Evolutionary conservation across 2,113 vertebrate genomes (phyloP).

Genomic region (Mesitornis unicolor): DNA sequence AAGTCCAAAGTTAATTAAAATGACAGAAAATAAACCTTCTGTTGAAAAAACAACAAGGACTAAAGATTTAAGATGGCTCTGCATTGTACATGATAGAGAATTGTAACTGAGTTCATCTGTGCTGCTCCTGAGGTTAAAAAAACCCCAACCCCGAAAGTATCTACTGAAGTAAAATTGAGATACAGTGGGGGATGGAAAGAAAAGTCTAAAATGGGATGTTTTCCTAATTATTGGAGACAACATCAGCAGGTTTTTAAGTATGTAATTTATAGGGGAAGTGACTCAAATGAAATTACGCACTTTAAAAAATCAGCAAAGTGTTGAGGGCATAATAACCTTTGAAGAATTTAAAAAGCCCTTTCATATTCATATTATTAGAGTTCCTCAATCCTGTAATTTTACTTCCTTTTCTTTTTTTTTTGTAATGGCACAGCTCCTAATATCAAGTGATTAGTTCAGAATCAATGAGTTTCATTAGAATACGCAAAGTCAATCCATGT

Average conservation of each 20-base stretch:
- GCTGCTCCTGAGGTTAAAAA: neutral
- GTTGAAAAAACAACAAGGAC: neutral
- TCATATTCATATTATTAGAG: neutral
- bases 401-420: neutral
- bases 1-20: neutral
- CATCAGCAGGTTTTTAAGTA: conserved; percentile 20
- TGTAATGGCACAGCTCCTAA: neutral
- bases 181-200: neutral
- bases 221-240: neutral
- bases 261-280: conserved; percentile 17
- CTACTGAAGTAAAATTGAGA: neutral
- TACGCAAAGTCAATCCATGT: neutral
- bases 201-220: neutral
- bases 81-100: rapidly evolving
- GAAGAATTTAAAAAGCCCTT: neutral
- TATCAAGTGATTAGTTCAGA: neutral
- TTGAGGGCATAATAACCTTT: conserved; percentile 27
- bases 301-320: conserved; percentile 20
- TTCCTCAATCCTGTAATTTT: neutral
- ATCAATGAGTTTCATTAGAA: neutral
- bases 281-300: conserved; percentile 38
- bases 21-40: neutral
- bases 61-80: neutral
- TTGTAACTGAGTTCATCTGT: neutral
- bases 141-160: neutral